phyloP scores from a whole-genome alignment of 2,113 vertebrate genomes.

The Thalassarche chlororhynchos region DNA sequence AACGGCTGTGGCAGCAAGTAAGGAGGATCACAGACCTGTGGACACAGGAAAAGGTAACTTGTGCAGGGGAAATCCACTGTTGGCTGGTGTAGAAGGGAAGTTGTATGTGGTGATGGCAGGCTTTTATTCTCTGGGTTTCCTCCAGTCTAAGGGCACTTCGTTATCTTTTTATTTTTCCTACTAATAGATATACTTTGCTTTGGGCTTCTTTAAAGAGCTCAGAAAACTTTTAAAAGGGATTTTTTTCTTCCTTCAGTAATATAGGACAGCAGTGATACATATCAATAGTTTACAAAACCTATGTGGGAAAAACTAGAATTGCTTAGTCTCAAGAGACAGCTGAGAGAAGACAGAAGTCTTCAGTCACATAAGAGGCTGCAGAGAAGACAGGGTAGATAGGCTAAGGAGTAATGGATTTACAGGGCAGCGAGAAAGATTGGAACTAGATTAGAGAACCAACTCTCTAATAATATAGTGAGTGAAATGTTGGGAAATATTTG shows the following conservation, averaged over 20 bases:
- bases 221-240: background rate
- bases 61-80: background rate
- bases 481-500: background rate
- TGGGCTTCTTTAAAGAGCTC: background rate
- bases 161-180: background rate
- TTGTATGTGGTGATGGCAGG: constrained; percentile 53
- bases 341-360: background rate
- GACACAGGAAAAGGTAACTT: background rate
- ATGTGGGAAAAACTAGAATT: background rate
- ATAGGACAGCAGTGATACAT: background rate
- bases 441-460: background rate
- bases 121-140: constrained; percentile 42
- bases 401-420: background rate
- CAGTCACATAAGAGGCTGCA: background rate
- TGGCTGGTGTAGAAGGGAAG: background rate
- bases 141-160: background rate
- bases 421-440: background rate
- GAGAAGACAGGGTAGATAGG: background rate
- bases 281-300: background rate
- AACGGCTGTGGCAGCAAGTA: constrained; percentile 61
- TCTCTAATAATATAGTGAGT: background rate
- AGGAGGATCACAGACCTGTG: background rate
- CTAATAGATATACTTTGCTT: background rate
- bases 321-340: background rate
- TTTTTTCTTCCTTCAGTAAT: background rate